Evolutionary conservation across 2,888 invertebrate genomes (phyloP).

Genomic region (Halocaridina rubra): DNA sequence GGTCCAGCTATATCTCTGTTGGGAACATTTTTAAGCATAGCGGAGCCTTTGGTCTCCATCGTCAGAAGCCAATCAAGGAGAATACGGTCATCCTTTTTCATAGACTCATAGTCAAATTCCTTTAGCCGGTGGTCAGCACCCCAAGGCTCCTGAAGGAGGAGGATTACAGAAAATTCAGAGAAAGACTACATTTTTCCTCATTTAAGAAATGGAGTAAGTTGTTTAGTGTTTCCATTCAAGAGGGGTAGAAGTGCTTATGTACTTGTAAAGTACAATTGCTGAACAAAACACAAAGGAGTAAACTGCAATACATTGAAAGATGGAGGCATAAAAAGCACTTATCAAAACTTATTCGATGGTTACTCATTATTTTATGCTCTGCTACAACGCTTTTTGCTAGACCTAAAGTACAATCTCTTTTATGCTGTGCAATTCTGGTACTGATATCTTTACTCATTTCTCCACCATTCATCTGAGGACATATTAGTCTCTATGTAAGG

Average conservation of each 20-base stretch:
- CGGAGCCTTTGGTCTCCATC: slow-evolving; percentile 53
- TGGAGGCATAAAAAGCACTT: too few species aligned
- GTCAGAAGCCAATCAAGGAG: slow-evolving; percentile 54
- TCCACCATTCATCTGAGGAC: too few species aligned
- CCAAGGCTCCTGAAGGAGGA: slow-evolving; percentile 51
- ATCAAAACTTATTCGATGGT: too few species aligned
- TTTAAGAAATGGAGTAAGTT: background rate
- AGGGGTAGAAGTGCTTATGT: background rate
- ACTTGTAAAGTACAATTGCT: background rate
- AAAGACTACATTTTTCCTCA: background rate
- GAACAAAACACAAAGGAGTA: background rate
- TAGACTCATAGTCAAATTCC: slow-evolving; percentile 29
- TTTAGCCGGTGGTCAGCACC: slow-evolving; percentile 24
- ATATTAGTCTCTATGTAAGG: too few species aligned
- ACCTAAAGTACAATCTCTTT: too few species aligned
- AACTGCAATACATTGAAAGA: too few species aligned
- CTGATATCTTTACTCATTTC: too few species aligned
- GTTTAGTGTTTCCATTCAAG: background rate
- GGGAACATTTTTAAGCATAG: slow-evolving; percentile 52
- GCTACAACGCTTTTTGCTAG: too few species aligned
- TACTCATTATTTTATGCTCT: too few species aligned
- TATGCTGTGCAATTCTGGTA: too few species aligned
- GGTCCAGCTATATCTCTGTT: slow-evolving; percentile 35
- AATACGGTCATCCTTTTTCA: slow-evolving; percentile 34
- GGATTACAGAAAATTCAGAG: background rate